Conservation (phyloP, 2,797 vertebrate genomes). For the Odontamblyopus lacepedii region DNA sequence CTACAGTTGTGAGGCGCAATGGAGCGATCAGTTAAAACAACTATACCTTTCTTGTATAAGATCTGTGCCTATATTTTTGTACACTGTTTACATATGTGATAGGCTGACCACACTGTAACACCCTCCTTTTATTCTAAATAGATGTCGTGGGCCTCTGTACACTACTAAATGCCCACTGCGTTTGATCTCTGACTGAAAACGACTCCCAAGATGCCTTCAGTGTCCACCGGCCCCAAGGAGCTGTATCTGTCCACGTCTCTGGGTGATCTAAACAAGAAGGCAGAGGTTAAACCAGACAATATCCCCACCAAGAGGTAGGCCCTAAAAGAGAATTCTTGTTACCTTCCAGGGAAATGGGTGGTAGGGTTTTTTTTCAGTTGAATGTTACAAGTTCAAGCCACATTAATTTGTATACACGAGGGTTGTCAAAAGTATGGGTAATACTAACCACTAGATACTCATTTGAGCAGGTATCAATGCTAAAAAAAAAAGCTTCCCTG, state of each 20-base stretch:
- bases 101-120: background rate
- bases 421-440: too few relatives aligned
- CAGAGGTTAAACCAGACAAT: slow-evolving; percentile 92
- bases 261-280: slow-evolving; percentile 95
- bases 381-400: too few relatives aligned
- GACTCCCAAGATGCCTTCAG: slow-evolving; percentile 86
- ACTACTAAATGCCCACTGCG: slow-evolving; percentile 31
- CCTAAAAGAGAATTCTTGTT: background rate
- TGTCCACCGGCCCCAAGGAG: slow-evolving; percentile 89
- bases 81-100: background rate
- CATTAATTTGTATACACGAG: too few relatives aligned
- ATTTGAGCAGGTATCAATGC: too few relatives aligned
- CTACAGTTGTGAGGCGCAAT: too few relatives aligned
- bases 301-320: slow-evolving; percentile 87
- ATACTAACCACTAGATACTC: too few relatives aligned
- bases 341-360: too few relatives aligned
- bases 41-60: too few relatives aligned
- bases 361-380: too few relatives aligned
- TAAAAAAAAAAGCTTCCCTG: too few relatives aligned
- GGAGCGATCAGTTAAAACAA: too few relatives aligned
- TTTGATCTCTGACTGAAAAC: slow-evolving; percentile 49
- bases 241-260: slow-evolving; percentile 92
- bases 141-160: slow-evolving; percentile 51
- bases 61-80: background rate
- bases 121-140: slow-evolving; percentile 19